Base-by-base conservation (phyloP, 2,113 vertebrate species). In the Podarcis muralis region DNA sequence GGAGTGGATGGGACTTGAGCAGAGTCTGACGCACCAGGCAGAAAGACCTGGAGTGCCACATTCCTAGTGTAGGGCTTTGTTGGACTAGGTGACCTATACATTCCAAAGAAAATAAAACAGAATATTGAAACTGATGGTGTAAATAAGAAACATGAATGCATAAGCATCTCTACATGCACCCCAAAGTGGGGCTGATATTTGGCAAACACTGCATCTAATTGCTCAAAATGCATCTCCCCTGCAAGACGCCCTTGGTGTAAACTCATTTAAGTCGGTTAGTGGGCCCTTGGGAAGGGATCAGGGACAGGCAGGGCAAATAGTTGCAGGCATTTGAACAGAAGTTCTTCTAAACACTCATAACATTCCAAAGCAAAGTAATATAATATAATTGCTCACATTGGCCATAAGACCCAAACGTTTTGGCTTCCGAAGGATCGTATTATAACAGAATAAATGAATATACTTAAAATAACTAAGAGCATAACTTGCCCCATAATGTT, bases 331-430 rank as follows among this genome's bases (percentile, higher is more conserved):
- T 30, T 68, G 66, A 68, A 68, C 32, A 23, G 6, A 9, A 23
- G 1, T 3, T 43, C 5, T 83, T n/a, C 68, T n/a, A 82, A 65
- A 81, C 9, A 23, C 25, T 68, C 37, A 18, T 18, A 83, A 40
- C 23, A 68, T 66, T 66, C 23, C 32, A 15, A 32, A 72, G 32
- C 71, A 12, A 43, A 43, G 48, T 30, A 79, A 32, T 23, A 48
- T 62, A 71, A 23, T 8, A 69, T 69, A 43, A 72, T 20, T 6
- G 12, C 35, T 23, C 37, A 35, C 66, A 68, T 68, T 35, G 57
- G 68, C 23, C 48, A 59, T 59, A 27, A 37, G n/a, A 71, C 20
- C 5, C 30, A 78, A 87, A 83, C 88, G 87, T 94, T 79, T 91
- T 84, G 66, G 91, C 30, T 84, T 84, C 43, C 5, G 23, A 84